Evolutionary conservation across 1,140 invertebrate genomes (phyloP), one percentile per base, ranked within the genome.

Genomic region (Linepithema humile): DNA sequence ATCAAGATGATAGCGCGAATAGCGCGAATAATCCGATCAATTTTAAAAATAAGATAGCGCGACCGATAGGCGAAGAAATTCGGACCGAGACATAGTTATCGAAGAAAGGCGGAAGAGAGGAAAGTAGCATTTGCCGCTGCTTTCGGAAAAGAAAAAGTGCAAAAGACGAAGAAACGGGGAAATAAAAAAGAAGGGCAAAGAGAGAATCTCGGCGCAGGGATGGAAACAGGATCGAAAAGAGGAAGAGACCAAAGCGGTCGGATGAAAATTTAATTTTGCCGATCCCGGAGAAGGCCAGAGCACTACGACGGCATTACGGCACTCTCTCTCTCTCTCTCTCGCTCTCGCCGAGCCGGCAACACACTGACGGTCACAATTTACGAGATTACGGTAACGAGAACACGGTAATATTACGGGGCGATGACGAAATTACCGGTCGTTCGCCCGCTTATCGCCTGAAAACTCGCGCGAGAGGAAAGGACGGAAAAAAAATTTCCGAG

Each of bases 201-300:
- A 62, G 45, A 70, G 50, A 67, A 74, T 50, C 38, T 23, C 50
- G 32, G 20, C 15, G 50, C 64, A 29, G 38, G 53, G 32, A 48
- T 45, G 59, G 48, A 70, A 65, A 38, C 69, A 23, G 53, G 40
- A 78, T 62, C 60, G 53, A 75, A 35, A 62, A 59, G 69, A 50
- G 38, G 35, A 53, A 45, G 38, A 55, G 60, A 70, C 50, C 48
- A 48, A 60, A 73, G 62, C 80, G 60, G 70, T 86, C 35, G 77
- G 72, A 88, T 91, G 85, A 91, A 91, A 92, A 92, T 92, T 91
- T 92, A 90, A 92, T 92, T 91, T 89, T 83, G 65, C 82, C 83
- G 73, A 88, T 88, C 82, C 72, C 82, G 65, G 35, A 60, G 26
- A 38, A 78, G 48, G 50, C 20, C 65, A 35, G 20, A 23, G 35